Evolutionary conservation across 2,113 vertebrate species (phyloP).

Genomic region (Albula goreensis): DNA sequence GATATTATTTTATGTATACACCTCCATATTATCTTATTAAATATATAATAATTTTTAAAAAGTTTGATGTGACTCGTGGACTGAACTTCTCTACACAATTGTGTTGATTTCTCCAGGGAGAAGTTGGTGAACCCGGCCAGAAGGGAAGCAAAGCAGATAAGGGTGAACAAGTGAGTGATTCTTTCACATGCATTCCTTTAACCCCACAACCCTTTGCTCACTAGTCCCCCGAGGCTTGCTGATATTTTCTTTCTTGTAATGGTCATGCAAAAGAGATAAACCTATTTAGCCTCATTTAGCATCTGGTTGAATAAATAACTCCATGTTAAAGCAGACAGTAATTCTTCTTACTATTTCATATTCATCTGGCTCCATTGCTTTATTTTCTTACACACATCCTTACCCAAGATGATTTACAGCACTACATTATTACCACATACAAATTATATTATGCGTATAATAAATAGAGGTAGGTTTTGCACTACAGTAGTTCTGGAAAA

Average conservation of each 20-base stretch:
- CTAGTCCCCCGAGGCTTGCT: background rate
- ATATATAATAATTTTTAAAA: background rate
- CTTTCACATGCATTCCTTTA: background rate
- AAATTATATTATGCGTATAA: background rate
- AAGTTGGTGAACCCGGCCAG: constrained; percentile 93
- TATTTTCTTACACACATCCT: background rate
- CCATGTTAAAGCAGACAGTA: background rate
- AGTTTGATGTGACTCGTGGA: background rate
- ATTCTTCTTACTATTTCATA: background rate
- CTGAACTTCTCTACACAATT: constrained; percentile 46
- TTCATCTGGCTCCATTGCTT: background rate
- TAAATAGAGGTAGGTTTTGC: background rate
- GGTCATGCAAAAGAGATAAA: background rate
- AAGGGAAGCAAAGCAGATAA: constrained; percentile 97
- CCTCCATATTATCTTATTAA: background rate
- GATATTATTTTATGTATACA: background rate
- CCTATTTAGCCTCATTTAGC: background rate
- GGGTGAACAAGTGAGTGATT: constrained; percentile 87
- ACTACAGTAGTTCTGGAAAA: background rate
- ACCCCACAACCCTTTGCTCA: background rate
- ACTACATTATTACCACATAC: background rate
- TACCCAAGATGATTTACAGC: constrained; percentile 7
- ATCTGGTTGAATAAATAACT: constrained; percentile 4
- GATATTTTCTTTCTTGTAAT: background rate
- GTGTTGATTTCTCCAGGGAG: constrained; percentile 76